Percentiles rank a stretch among this genome's conserved stretches.
phyloP scores from a whole-genome alignment of 2,113 vertebrate genomes.

The Puffinus mauretanicus region DNA sequence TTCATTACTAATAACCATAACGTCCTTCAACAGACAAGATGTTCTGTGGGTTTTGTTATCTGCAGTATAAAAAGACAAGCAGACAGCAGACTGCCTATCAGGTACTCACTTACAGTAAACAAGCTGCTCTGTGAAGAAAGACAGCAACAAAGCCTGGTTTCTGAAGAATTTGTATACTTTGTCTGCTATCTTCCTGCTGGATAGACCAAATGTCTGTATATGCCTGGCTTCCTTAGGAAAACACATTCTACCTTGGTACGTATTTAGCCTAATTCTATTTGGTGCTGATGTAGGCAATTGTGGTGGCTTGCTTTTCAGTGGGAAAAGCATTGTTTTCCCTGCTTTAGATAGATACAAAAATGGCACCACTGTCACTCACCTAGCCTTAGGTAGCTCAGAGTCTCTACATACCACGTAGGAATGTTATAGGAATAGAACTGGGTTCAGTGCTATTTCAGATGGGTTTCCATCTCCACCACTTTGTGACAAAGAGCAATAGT shows the following conservation, averaged over 20 bases:
- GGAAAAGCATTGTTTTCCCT: background rate
- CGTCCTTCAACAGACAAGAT: background rate
- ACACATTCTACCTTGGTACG: background rate
- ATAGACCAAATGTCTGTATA: background rate
- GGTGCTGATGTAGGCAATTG: background rate
- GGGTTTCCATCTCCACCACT: background rate
- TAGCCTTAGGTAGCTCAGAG: background rate
- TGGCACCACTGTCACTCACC: background rate
- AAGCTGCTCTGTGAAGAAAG: background rate
- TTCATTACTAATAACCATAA: background rate
- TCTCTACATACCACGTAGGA: background rate
- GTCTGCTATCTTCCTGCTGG: background rate
- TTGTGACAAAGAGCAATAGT: background rate
- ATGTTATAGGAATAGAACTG: accelerated
- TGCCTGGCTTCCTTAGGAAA: background rate
- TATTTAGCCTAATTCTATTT: background rate
- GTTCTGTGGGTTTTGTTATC: background rate
- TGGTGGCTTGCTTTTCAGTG: background rate
- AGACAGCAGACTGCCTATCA: background rate
- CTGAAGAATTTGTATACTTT: background rate
- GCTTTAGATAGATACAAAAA: background rate
- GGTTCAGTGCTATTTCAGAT: background rate
- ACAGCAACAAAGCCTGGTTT: background rate
- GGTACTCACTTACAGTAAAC: background rate
- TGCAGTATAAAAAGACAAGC: background rate